Base-by-base conservation (phyloP, 1,140 invertebrate genomes). In the Kradibia gibbosae region DNA sequence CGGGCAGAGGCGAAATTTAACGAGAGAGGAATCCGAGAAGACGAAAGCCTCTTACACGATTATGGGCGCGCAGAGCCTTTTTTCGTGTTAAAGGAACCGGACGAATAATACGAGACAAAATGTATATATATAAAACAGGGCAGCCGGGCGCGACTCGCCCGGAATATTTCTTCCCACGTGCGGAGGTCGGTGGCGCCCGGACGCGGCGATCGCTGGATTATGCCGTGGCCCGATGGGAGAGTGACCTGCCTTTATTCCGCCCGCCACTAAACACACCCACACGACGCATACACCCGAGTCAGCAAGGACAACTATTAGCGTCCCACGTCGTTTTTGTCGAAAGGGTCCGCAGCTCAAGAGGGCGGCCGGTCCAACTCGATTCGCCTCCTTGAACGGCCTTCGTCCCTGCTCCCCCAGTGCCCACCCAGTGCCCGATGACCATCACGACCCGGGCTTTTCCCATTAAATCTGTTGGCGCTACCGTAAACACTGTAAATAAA, bases 131-230 rank as follows among this genome's bases (percentile, higher is more conserved):
- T 75, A 67, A 75, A 55, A 81, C 28, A 36, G 28, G 3, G 57
- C 31, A 31, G 31, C 34, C 62, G 62, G 28, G 73, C 57, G 81
- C 70, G 76, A 79, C 67, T 53, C 10, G 15, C 67, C 67, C 34
- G 78, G 77, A 72, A 80, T 83, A 75, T 73, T 81, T 75, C 53
- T 81, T 81, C 79, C 60, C 79, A 81, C 79, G 79, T 75, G 71
- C 28, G 65, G 34, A 42, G 53, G 8, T 3, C 22, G 22, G 65
- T 71, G 65, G 65, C 77, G 77, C 77, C 60, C 34, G 45, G 62
- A 31, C 62, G 28, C 10, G 28, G 17, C 25, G 77, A 78, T 78
- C 77, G 34, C 42, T 31, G 62, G 65, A 78, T 78, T 55, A 71
- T 78, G 42, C 48, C 25, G n/a, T 34, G 60, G 28, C 20, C 60